Base-by-base conservation (phyloP, 2,888 invertebrate genomes). In the Eudasyphora cyanicolor region DNA sequence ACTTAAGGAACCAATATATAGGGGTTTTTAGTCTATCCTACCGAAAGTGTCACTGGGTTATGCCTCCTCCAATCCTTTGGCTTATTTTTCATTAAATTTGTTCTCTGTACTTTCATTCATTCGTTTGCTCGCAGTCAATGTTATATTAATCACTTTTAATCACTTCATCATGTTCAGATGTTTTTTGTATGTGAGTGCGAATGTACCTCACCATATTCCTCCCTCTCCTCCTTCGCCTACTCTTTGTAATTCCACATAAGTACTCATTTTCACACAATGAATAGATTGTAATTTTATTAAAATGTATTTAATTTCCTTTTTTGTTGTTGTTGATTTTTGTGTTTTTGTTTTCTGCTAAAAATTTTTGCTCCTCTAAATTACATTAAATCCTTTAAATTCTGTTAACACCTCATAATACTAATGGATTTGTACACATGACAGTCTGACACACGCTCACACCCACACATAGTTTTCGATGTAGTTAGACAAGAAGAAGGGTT, bases 361-460 rank as follows among this genome's bases (percentile, higher is more conserved):
- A 6, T n/a, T n/a, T n/a, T 24, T 67, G 6, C 67, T 19, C 67
- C 19, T 14, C 12, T 67, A 29, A 73, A 76, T 79, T 74, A 77
- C 51, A 64, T 27, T 54, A 45, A 83, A 75, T 54, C 75, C 27
- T 38, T 80, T 49, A 70, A 83, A 75, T 70, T 64, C 74, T 64
- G 70, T 75, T 67, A 74, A 27, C 77, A 80, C 83, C 62, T 77
- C 70, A 83, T 83, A 77, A 80, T 78, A 71, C 67, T 78, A 78
- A 84, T 62, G 38, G 54, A 42, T 6, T 42, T 73, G 60, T 17
- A 76, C 64, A 29, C 51, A 57, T 67, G 6, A 24, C 64, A 1
- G n/a, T n/a, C 24, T 67, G 6, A 24, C 64, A 1, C 19, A 21
- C 24, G 62, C 32, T 21, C 8, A 49, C 27, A 42, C n/a, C n/a